phyloP scores from a whole-genome alignment of 2,113 vertebrate species.

The Aepyceros melampus region DNA sequence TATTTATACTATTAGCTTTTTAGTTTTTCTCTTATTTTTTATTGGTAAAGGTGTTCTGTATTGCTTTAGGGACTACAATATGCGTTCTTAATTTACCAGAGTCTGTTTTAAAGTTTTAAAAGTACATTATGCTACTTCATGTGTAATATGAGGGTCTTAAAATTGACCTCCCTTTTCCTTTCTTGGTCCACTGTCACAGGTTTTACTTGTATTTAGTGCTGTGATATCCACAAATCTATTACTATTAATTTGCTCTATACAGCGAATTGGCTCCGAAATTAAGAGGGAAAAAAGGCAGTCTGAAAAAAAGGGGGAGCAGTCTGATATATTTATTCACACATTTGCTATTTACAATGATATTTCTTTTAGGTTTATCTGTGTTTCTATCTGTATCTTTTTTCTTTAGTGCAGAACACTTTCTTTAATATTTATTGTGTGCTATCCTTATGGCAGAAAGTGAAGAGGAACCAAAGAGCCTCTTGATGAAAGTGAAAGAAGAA shows the following conservation, averaged over 20 bases:
- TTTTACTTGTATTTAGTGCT: background rate
- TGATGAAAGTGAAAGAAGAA: too few relatives aligned
- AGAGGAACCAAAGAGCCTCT: too few relatives aligned
- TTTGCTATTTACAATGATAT: background rate
- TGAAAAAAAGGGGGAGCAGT: background rate
- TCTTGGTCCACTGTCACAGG: background rate
- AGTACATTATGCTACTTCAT: background rate
- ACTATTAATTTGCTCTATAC: background rate
- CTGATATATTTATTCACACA: background rate
- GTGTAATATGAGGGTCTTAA: background rate
- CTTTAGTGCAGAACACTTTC: background rate
- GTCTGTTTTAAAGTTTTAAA: background rate
- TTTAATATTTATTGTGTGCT: background rate
- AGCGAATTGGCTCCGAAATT: background rate
- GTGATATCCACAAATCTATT: background rate
- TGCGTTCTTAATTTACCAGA: background rate
- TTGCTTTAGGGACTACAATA: background rate
- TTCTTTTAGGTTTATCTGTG: slow-evolving; percentile 8
- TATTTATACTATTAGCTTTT: background rate
- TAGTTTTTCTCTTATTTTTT: background rate
- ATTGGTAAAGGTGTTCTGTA: background rate
- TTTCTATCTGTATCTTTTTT: background rate
- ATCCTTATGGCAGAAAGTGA: too few relatives aligned
- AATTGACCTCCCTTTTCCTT: background rate
- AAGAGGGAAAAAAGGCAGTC: background rate